Conservation (phyloP, 37 sponge, comb jelly and placozoan species). For the Cliona cf. orientalis region DNA sequence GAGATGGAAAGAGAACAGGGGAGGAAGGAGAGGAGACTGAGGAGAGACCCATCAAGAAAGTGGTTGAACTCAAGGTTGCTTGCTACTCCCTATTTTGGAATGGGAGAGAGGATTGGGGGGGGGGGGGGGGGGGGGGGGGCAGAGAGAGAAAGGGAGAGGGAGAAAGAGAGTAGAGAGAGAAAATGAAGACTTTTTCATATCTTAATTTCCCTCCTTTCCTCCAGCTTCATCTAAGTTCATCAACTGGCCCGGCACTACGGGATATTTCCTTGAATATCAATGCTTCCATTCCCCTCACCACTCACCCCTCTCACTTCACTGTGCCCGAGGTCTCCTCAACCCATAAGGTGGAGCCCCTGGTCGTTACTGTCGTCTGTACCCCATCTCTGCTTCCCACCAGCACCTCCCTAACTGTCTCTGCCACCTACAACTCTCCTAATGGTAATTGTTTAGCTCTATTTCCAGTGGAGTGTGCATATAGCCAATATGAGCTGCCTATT, state of each 20-base stretch:
- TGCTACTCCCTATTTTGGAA: background rate
- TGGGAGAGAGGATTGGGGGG: background rate
- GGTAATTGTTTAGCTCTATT: slow-evolving; percentile 25
- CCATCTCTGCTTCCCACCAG: slow-evolving; percentile 35
- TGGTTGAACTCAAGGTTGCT: background rate
- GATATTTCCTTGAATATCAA: slow-evolving; percentile 28
- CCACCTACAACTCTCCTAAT: slow-evolving; percentile 34
- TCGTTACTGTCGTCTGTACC: slow-evolving; percentile 51
- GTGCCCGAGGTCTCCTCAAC: slow-evolving; percentile 21
- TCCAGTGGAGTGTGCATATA: no score
- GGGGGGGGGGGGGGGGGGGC: background rate
- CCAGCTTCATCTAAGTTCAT: background rate
- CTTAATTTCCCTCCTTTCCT: background rate
- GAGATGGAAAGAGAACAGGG: slow-evolving; percentile 69
- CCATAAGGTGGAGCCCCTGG: background rate
- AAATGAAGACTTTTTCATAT: background rate
- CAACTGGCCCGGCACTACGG: slow-evolving; percentile 10
- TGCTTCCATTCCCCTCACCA: slow-evolving; percentile 52
- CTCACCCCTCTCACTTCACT: slow-evolving; percentile 46
- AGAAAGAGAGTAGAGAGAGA: background rate
- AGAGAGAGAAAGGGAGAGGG: background rate
- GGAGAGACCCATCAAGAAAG: background rate
- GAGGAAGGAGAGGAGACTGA: no score
- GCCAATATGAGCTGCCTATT: no score
- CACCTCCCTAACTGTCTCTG: slow-evolving; percentile 24